phyloP scores from a whole-genome alignment of 2,797 vertebrate species.

The Coranthus polyacanthus region DNA sequence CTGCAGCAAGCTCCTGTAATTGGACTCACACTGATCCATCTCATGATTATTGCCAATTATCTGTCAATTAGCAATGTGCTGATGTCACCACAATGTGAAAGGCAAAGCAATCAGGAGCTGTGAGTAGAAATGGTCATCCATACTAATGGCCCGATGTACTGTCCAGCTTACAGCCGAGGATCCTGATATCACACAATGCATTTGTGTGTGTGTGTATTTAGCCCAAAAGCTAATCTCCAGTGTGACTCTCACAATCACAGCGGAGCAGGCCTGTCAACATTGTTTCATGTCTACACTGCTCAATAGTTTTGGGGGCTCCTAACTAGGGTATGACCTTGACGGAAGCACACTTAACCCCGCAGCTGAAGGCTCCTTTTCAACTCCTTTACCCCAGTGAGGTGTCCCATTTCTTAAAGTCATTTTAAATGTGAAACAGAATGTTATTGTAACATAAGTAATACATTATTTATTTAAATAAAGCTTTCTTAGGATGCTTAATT shows the following conservation, averaged over 20 bases:
- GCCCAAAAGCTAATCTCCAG: conserved; percentile 45
- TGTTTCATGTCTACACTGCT: conserved; percentile 49
- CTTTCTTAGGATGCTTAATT: no score
- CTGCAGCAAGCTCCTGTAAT: conserved; percentile 58
- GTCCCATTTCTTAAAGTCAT: conserved; percentile 49
- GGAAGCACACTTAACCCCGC: conserved; percentile 55
- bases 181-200: neutral
- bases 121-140: conserved; percentile 57
- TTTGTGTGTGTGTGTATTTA: conserved; percentile 15
- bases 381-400: conserved; percentile 35
- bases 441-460: neutral
- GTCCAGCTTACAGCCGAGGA: conserved; percentile 43
- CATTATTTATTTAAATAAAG: no score
- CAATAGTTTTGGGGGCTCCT: conserved; percentile 26
- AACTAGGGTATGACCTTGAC: conserved; percentile 58
- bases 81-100: conserved; percentile 77
- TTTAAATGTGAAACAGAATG: conserved; percentile 19
- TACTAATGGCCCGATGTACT: conserved; percentile 69
- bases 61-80: conserved; percentile 78
- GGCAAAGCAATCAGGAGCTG: conserved; percentile 72
- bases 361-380: conserved; percentile 19
- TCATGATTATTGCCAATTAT: conserved; percentile 79
- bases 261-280: conserved; percentile 61
- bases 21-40: conserved; percentile 66
- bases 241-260: conserved; percentile 43